Evolutionary conservation across 2,113 vertebrate species (phyloP), one percentile per base, ranked within the genome.

Genomic region (Dolichallabes microphthalmus): DNA sequence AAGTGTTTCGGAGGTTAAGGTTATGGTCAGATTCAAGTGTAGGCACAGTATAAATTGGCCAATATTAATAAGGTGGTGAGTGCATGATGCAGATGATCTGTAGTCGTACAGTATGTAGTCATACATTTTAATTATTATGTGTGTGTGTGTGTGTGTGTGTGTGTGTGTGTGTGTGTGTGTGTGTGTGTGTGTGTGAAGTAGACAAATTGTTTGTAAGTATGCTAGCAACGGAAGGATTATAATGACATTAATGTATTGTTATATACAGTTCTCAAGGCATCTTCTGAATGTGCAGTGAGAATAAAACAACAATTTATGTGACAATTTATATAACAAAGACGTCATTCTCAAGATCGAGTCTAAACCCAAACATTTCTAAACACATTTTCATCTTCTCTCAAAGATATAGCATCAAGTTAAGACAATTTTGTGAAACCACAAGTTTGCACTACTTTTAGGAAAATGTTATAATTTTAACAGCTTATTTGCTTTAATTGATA

Each of bases 231-330:
- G 86, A 89, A 88, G 87, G 52, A 90, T 89, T 88, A 91, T 85
- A 91, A 92, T 91, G 89, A 88, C 82, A 71, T 84, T 91, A 93
- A 90, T 93, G 91, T 91, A 92, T 89, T 90, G 91, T 89, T 82
- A 87, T 90, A 93, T 91, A 93, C 93, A 91, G 89, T 85, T 91
- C 7, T 45, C 45, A 6, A 45, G 92, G 93, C 87, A 92, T 93
- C 91, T 90, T 89, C 89, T 78, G 66, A 83, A 92, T 91, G 88
- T 89, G 91, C 88, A 89, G 89, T 88, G 87, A 90, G 88, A 89
- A 88, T 90, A 88, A 91, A 89, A 89, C 89, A 86, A 85, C 88
- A 82, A 91, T 91, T 76, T 84, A 89, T 85, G 6, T 83, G 88
- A 82, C 50, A 68, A 83, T 45, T 45, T 45, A 45, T 45, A 45